Conservation (phyloP, 2,888 invertebrate species). For the Toxonevra muliebris region DNA sequence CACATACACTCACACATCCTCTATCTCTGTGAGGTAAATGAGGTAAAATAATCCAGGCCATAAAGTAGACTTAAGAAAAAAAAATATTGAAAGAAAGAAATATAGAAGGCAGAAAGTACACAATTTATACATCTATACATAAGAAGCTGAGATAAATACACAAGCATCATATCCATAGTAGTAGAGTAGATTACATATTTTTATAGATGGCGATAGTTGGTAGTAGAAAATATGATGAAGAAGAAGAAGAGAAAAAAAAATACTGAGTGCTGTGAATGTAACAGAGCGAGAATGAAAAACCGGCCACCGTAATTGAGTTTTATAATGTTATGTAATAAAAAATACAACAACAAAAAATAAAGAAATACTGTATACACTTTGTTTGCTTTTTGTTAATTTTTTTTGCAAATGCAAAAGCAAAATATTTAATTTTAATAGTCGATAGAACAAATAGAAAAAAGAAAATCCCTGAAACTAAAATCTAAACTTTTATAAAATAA, state of each 20-base stretch:
- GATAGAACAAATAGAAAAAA: no score
- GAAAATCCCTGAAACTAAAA: no score
- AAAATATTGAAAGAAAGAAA: neutral
- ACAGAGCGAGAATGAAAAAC: conserved; percentile 1
- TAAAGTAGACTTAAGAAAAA: conserved; percentile 19
- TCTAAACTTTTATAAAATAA: no score
- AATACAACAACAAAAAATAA: neutral
- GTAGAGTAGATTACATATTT: conserved; percentile 14
- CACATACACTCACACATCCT: conserved; percentile 38
- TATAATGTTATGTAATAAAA: conserved; percentile 18
- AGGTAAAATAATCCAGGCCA: conserved; percentile 22
- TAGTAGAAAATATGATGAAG: neutral
- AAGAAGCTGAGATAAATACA: no score
- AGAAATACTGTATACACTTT: no score
- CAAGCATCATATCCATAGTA: neutral
- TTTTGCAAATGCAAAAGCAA: no score
- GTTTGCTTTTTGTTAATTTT: no score
- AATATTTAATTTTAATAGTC: no score
- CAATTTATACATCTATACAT: no score
- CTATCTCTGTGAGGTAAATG: no score
- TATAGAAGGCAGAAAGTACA: no score
- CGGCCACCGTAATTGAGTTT: conserved; percentile 19
- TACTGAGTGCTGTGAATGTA: neutral
- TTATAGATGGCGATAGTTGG: conserved; percentile 1
- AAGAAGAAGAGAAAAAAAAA: neutral